A percentile compares a stretch with the other conserved stretches of the same genome.
Conservation (phyloP, 1,140 invertebrate species). For the Phymastichus coffea region DNA sequence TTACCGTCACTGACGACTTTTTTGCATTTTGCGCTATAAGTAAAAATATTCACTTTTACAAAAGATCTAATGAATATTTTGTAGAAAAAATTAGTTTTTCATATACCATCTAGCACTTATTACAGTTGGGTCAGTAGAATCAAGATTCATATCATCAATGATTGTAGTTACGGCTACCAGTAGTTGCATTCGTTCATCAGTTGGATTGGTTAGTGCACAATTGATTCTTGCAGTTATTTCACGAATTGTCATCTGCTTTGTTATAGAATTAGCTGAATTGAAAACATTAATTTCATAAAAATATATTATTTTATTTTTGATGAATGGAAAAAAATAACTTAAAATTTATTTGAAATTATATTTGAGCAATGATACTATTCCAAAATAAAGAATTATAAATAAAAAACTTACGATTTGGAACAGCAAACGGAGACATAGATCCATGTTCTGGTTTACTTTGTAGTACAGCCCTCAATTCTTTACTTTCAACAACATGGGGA, state of each 20-base stretch:
- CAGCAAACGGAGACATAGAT: slow-evolving; percentile 43
- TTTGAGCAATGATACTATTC: neutral
- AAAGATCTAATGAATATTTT: neutral
- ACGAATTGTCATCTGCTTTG: slow-evolving; percentile 52
- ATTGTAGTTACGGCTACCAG: slow-evolving; percentile 49
- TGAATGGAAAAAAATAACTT: slow-evolving; percentile 1
- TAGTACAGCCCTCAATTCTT: slow-evolving; percentile 38
- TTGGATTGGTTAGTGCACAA: neutral
- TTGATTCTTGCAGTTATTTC: slow-evolving; percentile 50
- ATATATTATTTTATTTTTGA: slow-evolving; percentile 13
- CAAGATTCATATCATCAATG: slow-evolving; percentile 54
- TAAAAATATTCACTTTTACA: neutral
- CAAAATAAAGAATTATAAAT: neutral
- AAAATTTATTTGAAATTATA: neutral
- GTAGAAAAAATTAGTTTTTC: neutral
- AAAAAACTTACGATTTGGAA: slow-evolving; percentile 46
- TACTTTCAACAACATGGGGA: slow-evolving; percentile 46
- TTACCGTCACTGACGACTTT: slow-evolving; percentile 31
- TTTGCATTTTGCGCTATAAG: slow-evolving; percentile 49
- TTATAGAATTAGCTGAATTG: slow-evolving; percentile 50
- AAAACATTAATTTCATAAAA: neutral
- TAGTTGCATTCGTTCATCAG: slow-evolving; percentile 45
- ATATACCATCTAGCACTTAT: slow-evolving; percentile 45
- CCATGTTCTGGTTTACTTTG: slow-evolving; percentile 33
- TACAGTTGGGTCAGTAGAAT: slow-evolving; percentile 31